phyloP scores from a whole-genome alignment of 2,888 invertebrate species.

The Ferrisia virgata region DNA sequence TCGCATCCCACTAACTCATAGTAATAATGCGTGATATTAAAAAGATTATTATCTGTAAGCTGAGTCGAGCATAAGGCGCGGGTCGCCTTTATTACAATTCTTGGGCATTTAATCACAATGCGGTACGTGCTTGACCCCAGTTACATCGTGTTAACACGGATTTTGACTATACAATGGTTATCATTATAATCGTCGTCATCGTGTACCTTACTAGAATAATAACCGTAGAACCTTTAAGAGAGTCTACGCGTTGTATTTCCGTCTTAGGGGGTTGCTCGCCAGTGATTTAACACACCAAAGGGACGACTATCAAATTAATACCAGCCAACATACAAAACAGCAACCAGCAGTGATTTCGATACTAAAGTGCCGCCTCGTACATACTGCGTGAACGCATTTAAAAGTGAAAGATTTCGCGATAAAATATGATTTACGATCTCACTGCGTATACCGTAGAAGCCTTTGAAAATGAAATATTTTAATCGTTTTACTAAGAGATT shows the following conservation, averaged over 20 bases:
- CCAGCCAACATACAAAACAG: neutral
- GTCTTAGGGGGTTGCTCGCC: neutral
- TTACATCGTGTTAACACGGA: slow-evolving; percentile 43
- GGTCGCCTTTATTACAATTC: slow-evolving; percentile 39
- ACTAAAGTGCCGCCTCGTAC: neutral
- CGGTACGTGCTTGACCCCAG: slow-evolving; percentile 42
- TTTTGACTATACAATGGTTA: slow-evolving; percentile 41
- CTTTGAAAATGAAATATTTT: slow-evolving; percentile 23
- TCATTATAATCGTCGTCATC: slow-evolving; percentile 40
- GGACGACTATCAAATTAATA: slow-evolving; percentile 16
- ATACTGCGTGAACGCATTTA: slow-evolving; percentile 26
- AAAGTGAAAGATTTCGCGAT: slow-evolving; percentile 23
- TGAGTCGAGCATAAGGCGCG: neutral
- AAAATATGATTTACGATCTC: neutral
- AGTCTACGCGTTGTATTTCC: neutral
- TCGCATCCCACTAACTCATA: neutral
- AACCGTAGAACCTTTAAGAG: slow-evolving; percentile 7
- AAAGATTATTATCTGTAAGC: slow-evolving; percentile 21
- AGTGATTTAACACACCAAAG: slow-evolving; percentile 15
- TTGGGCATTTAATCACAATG: slow-evolving; percentile 43
- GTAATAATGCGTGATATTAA: slow-evolving; percentile 16
- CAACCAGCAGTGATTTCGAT: neutral
- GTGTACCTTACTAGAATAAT: slow-evolving; percentile 39
- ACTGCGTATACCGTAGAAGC: neutral
- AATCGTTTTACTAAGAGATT: neutral